A percentile compares a stretch with the other conserved stretches of the same genome.
These are phyloP conservation scores for Sebastes goodei DNA, from an alignment of 2,797 vertebrate genomes.

Conservation along the genomic window DNA sequence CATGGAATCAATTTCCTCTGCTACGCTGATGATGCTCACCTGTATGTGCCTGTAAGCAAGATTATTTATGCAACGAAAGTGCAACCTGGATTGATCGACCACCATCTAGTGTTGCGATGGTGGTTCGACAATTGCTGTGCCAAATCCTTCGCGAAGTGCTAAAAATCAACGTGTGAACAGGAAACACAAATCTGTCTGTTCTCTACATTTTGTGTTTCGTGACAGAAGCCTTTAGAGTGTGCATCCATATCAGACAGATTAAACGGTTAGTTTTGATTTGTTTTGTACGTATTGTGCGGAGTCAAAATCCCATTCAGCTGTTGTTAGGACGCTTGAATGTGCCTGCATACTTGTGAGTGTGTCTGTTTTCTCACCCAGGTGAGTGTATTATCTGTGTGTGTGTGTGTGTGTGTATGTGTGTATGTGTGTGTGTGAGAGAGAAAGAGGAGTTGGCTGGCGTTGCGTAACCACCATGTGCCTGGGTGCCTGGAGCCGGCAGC, in stretches of 20 bases:
- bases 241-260: neutral
- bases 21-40: neutral
- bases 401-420: neutral
- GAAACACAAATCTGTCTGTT: neutral
- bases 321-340: constrained; percentile 27
- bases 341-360: constrained; percentile 26
- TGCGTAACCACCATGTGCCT: constrained; percentile 79
- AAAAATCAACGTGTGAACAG: neutral
- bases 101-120: neutral
- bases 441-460: constrained; percentile 70
- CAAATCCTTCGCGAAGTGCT: neutral
- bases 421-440: neutral
- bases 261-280: constrained; percentile 34
- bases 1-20: neutral
- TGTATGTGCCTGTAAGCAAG: neutral
- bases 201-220: neutral
- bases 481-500: constrained; percentile 76
- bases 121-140: neutral
- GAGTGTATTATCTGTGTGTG: constrained; percentile 25
- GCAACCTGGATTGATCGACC: neutral
- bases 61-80: neutral
- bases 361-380: constrained; percentile 60
- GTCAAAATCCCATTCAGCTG: constrained; percentile 30
- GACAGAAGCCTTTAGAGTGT: constrained; percentile 9
- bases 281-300: constrained; percentile 2